phyloP scores from a whole-genome alignment of 2,113 vertebrate genomes.

The Campylomormyrus tamandua region DNA sequence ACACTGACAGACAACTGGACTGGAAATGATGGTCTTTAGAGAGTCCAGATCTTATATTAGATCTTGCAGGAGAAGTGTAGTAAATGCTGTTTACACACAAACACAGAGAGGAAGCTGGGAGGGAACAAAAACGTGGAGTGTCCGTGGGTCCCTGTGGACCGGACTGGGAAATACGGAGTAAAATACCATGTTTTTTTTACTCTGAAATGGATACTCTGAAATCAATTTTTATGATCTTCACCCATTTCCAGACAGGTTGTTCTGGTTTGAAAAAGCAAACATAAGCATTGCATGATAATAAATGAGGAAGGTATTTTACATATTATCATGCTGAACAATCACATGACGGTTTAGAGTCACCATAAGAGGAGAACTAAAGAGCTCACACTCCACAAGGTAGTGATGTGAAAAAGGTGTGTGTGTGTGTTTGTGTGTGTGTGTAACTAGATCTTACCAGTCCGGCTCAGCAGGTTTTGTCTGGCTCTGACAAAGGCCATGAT shows the following conservation, averaged over 20 bases:
- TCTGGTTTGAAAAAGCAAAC: background rate
- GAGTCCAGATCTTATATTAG: background rate
- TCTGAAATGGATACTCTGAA: background rate
- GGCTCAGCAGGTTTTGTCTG: conserved; percentile 72
- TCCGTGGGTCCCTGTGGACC: background rate
- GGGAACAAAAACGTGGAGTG: background rate
- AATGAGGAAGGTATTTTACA: background rate
- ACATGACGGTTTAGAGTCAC: background rate
- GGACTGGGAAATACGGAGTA: background rate
- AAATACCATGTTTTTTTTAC: background rate
- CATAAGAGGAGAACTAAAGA: background rate
- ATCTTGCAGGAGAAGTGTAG: background rate
- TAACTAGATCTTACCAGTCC: conserved; percentile 59
- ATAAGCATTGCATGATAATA: background rate
- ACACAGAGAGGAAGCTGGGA: background rate
- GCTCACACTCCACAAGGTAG: background rate
- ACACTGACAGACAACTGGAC: background rate
- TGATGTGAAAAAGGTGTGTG: background rate
- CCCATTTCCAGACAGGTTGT: background rate
- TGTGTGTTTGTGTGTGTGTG: background rate
- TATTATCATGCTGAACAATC: background rate
- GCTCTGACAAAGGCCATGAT: conserved; percentile 86
- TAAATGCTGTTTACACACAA: background rate
- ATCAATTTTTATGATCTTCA: background rate
- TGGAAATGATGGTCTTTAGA: background rate